phyloP scores from a whole-genome alignment of 2,888 invertebrate species.

The Mimachlamys varia region DNA sequence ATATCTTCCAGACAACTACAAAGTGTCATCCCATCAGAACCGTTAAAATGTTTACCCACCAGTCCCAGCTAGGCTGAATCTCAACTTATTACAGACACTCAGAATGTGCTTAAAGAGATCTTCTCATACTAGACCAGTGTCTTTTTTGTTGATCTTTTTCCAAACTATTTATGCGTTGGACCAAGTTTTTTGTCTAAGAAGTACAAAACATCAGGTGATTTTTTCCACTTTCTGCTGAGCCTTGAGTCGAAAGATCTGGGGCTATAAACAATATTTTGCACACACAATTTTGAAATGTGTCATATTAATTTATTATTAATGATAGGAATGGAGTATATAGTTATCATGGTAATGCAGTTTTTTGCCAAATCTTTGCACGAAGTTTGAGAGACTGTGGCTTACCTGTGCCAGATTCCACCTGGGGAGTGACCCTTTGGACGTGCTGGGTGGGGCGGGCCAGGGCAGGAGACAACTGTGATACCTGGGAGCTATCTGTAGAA shows the following conservation, averaged over 20 bases:
- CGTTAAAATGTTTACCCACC: too few relatives aligned
- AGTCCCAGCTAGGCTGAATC: neutral
- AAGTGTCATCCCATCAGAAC: too few relatives aligned
- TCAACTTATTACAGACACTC: neutral
- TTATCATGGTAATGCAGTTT: too few relatives aligned
- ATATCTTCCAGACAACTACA: neutral
- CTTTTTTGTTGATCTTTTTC: slow-evolving; percentile 40
- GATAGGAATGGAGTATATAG: too few relatives aligned
- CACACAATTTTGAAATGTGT: too few relatives aligned
- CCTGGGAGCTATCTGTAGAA: slow-evolving; percentile 48
- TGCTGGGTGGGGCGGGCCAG: slow-evolving; percentile 75
- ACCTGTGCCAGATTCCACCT: slow-evolving; percentile 63
- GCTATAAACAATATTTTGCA: too few relatives aligned
- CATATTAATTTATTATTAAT: too few relatives aligned
- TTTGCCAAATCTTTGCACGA: slow-evolving; percentile 69
- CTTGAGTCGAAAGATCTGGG: too few relatives aligned
- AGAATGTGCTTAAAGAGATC: neutral
- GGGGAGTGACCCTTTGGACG: slow-evolving; percentile 79
- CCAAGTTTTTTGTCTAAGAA: too few relatives aligned
- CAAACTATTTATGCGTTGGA: slow-evolving; percentile 54
- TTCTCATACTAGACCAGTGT: slow-evolving; percentile 68
- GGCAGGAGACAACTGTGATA: slow-evolving; percentile 66
- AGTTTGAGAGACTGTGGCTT: slow-evolving; percentile 60
- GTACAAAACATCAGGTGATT: too few relatives aligned
- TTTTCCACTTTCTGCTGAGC: too few relatives aligned